Conservation (phyloP, 2,888 invertebrate genomes). For the Brachynemurus nebulosus region DNA sequence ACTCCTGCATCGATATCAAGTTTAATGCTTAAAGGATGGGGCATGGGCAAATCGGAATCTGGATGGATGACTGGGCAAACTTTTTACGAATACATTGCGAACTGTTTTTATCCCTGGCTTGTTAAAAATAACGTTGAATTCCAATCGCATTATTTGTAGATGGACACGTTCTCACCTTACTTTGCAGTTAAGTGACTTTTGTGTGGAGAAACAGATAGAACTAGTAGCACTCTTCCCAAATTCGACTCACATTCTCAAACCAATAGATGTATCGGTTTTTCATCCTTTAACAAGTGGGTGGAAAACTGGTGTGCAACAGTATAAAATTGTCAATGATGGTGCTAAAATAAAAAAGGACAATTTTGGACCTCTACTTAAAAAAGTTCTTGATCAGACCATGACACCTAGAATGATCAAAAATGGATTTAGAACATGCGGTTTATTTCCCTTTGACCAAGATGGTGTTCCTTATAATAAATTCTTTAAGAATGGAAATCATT, state of each 20-base stretch:
- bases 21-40: not conserved
- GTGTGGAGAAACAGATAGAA: not conserved
- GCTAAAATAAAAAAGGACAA: slow-evolving; percentile 19
- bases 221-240: not conserved
- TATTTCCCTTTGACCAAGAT: slow-evolving; percentile 16
- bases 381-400: slow-evolving; percentile 17
- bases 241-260: slow-evolving; percentile 28
- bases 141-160: slow-evolving; percentile 2
- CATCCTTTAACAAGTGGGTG: slow-evolving; percentile 23
- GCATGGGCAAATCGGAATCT: not conserved
- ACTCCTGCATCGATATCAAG: not conserved
- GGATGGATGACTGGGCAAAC: slow-evolving; percentile 4
- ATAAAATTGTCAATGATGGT: slow-evolving; percentile 20
- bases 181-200: not conserved
- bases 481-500: no score
- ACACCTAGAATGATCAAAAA: slow-evolving; percentile 17
- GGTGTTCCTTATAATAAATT: no score
- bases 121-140: not conserved
- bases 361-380: slow-evolving; percentile 21
- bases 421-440: slow-evolving; percentile 22
- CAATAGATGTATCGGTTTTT: slow-evolving; percentile 27
- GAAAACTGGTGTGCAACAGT: slow-evolving; percentile 21
- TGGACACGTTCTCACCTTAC: not conserved
- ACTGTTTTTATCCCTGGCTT: slow-evolving; percentile 1
- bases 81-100: slow-evolving; percentile 5